Percentiles rank a stretch among this genome's conserved stretches.
Conservation (phyloP, 2,888 invertebrate genomes). For the Odontocerum albicorne region DNA sequence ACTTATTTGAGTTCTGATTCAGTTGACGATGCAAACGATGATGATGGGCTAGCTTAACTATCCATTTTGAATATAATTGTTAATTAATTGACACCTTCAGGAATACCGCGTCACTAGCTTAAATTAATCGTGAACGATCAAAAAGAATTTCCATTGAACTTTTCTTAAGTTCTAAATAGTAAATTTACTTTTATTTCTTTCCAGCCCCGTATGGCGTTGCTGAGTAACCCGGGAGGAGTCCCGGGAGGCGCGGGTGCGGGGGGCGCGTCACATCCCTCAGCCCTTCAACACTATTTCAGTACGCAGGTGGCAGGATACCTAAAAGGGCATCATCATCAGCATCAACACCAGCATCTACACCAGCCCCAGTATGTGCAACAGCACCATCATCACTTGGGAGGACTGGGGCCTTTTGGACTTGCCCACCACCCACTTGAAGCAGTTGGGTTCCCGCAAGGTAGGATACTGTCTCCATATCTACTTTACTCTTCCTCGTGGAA, state of each 20-base stretch:
- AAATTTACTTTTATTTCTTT: conserved; percentile 1
- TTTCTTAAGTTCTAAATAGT: neutral
- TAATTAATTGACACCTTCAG: too few relatives aligned
- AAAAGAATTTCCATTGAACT: too few relatives aligned
- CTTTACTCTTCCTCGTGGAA: neutral
- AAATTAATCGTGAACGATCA: too few relatives aligned
- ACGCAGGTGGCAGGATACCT: conserved; percentile 52
- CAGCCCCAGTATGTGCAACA: conserved; percentile 47
- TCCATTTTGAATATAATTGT: too few relatives aligned
- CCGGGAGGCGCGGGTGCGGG: conserved; percentile 48
- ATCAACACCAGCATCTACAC: conserved; percentile 53
- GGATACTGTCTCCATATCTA: conserved; percentile 36
- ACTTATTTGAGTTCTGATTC: too few relatives aligned
- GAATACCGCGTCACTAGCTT: too few relatives aligned
- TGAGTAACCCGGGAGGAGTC: conserved; percentile 51
- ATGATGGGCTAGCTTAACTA: too few relatives aligned
- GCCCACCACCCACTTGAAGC: conserved; percentile 55
- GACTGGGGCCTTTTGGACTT: conserved; percentile 53
- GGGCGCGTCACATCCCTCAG: conserved; percentile 53
- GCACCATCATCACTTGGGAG: conserved; percentile 46
- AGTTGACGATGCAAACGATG: too few relatives aligned
- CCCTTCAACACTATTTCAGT: conserved; percentile 58
- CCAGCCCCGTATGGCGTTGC: conserved; percentile 48
- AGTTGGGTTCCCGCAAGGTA: conserved; percentile 58
- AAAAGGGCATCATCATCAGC: conserved; percentile 58